Evolutionary conservation across 2,888 invertebrate genomes (phyloP), one percentile per base, ranked within the genome.

Genomic region (Rhagophthalmus giganteus): DNA sequence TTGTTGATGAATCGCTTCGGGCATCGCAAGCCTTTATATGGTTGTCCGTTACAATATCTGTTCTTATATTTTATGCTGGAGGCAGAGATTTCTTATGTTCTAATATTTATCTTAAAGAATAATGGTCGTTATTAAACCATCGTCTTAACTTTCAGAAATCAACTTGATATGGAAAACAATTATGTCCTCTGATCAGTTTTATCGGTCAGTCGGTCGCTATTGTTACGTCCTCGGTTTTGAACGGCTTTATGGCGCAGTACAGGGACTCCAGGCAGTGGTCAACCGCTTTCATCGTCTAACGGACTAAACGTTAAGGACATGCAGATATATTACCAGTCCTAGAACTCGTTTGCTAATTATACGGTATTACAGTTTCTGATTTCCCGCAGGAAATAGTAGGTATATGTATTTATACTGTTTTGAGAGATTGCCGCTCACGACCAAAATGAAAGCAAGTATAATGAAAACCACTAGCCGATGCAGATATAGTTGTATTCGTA

Each of bases 311-410:
- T 31, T 50, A 35, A 41, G 38, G 32, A 31, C 28, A 48, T 48
- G 45, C 15, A 35, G 54, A 54, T 49, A 46, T 39, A 50, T 35
- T 44, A 15, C 28, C 27, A 14, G 51, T 35, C 37, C 28, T 41
- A 28, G 41, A 51, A 55, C 40, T 56, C 54, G 48, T 52, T 46
- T 55, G 52, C 56, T 58, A 58, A 58, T 58, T 58, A 57, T 58
- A 57, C 57, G 57, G 56, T 54, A 52, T 57, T 57, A 57, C 46
- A 57, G 57, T 55, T 58, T 50, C 57, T 56, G 53, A 58, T 58
- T 58, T 58, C 58, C 58, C 58, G 34, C 39, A 42, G 58, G 58
- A 58, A 38, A 51, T 47, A n/a, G n/a, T n/a, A n/a, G 37, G 38
- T 50, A 33, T 39, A 51, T 44, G 41, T 51, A 50, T 54, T 35